A percentile compares a stretch with the other conserved stretches of the same genome.
phyloP scores from a whole-genome alignment of 2,113 vertebrate species.

The Gnathonemus longibarbis region DNA sequence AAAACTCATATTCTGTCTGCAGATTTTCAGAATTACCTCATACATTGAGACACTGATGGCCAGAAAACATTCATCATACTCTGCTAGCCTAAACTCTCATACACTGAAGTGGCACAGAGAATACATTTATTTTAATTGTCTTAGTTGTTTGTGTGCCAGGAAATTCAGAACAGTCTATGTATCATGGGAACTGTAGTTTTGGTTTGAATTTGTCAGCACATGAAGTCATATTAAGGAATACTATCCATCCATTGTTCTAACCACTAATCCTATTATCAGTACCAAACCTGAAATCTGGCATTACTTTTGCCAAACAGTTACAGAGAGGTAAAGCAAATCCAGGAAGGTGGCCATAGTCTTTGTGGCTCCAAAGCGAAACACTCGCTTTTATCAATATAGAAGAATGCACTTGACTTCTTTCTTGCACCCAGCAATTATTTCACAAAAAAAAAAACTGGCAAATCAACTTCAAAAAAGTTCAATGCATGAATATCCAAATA shows the following conservation, averaged over 20 bases:
- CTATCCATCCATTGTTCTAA: not conserved
- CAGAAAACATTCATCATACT: not conserved
- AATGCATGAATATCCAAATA: not conserved
- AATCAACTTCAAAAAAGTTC: constrained; percentile 25
- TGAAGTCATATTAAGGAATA: not conserved
- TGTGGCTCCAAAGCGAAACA: not conserved
- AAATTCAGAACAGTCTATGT: not conserved
- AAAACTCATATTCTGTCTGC: not conserved
- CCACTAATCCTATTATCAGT: not conserved
- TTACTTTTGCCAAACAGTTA: not conserved
- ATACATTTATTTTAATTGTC: no score
- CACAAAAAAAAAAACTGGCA: constrained; percentile 26
- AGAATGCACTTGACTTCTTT: not conserved
- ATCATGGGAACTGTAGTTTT: not conserved
- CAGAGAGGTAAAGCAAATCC: not conserved
- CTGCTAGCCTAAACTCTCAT: not conserved
- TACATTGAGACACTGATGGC: not conserved
- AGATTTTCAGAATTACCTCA: not conserved
- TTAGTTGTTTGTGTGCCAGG: not conserved
- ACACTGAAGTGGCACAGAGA: not conserved
- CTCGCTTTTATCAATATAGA: not conserved
- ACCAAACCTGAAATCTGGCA: not conserved
- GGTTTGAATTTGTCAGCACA: not conserved
- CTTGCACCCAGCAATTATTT: not conserved
- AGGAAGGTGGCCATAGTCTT: not conserved